These are phyloP conservation scores for Copidosoma floridanum DNA, from an alignment of 1,140 invertebrate species.

Conservation along the genomic window DNA sequence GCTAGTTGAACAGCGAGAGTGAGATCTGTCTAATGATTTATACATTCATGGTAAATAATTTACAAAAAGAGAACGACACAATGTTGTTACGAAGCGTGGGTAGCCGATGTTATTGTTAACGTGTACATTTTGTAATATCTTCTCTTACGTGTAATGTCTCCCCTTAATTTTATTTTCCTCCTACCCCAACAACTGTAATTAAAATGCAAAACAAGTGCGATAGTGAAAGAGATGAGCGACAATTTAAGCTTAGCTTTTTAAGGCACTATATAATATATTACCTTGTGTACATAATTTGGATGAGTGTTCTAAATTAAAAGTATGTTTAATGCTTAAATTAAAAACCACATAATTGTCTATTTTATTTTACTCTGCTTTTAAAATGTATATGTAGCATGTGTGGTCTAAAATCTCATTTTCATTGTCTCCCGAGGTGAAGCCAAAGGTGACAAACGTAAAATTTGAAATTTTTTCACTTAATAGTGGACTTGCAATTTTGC, in stretches of 20 bases:
- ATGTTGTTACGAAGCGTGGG: slow-evolving; percentile 26
- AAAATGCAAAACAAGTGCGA: slow-evolving; percentile 31
- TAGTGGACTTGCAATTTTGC: too few species aligned
- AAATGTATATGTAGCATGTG: too few species aligned
- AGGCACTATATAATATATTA: slow-evolving; percentile 49
- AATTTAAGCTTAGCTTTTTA: slow-evolving; percentile 50
- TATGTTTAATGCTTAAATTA: slow-evolving; percentile 48
- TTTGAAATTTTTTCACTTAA: too few species aligned
- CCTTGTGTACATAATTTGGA: slow-evolving; percentile 52
- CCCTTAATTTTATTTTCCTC: too few species aligned
- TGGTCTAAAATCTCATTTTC: too few species aligned
- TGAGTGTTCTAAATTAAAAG: slow-evolving; percentile 55
- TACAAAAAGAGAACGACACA: slow-evolving; percentile 11
- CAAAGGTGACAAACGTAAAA: too few species aligned
- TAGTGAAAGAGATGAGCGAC: slow-evolving; percentile 34
- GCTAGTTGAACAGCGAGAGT: slow-evolving; percentile 19
- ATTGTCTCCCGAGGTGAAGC: too few species aligned
- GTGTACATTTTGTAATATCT: slow-evolving; percentile 53
- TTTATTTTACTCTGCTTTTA: too few species aligned
- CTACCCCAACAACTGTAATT: slow-evolving; percentile 52
- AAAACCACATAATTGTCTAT: too few species aligned
- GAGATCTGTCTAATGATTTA: slow-evolving; percentile 24
- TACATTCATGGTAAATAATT: slow-evolving; percentile 2
- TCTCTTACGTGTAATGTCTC: too few species aligned
- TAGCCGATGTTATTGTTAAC: slow-evolving; percentile 44